These are phyloP conservation scores for Limnephilus marmoratus DNA, from an alignment of 2,888 invertebrate species.

Conservation along the genomic window DNA sequence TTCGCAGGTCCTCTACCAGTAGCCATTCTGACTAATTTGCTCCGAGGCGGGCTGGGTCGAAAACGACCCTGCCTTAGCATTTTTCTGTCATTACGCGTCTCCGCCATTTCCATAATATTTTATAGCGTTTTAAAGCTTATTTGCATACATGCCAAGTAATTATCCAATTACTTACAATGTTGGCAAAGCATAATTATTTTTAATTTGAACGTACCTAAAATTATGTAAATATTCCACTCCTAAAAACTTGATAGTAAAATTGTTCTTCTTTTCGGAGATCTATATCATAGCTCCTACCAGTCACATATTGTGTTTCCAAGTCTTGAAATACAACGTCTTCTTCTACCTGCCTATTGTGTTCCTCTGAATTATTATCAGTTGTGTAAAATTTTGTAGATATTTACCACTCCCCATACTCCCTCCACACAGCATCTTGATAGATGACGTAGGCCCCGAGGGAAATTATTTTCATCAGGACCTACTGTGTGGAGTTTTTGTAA, in stretches of 20 bases:
- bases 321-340: too few relatives aligned
- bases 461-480: too few relatives aligned
- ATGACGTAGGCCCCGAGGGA: too few relatives aligned
- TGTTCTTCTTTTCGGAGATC: background rate
- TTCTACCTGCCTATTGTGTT: too few relatives aligned
- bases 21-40: background rate
- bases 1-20: background rate
- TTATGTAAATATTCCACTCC: background rate
- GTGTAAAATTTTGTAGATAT: too few relatives aligned
- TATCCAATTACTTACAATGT: background rate
- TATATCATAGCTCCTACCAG: too few relatives aligned
- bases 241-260: background rate
- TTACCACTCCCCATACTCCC: too few relatives aligned
- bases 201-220: background rate
- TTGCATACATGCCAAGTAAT: background rate
- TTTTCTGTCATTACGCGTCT: background rate
- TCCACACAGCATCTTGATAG: too few relatives aligned
- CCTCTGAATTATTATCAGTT: too few relatives aligned
- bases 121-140: background rate
- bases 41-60: background rate
- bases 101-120: background rate
- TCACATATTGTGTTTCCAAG: too few relatives aligned
- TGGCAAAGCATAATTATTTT: background rate
- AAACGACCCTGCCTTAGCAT: background rate
- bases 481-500: too few relatives aligned